Conservation (phyloP, 2,797 vertebrate genomes). For the Austrolebias charrua region DNA sequence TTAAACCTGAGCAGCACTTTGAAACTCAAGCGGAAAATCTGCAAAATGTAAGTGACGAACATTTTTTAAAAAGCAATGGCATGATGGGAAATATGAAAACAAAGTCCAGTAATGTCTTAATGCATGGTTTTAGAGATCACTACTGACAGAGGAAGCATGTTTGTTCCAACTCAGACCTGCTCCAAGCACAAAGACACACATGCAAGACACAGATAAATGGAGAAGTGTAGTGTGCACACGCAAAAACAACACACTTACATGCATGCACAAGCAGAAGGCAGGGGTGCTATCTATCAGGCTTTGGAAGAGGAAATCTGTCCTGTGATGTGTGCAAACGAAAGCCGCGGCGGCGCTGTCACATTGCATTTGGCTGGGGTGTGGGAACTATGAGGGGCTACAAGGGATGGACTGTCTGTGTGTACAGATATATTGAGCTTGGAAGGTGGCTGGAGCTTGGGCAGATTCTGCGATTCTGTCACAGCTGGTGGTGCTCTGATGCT, state of each 20-base stretch:
- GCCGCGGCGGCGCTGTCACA: constrained; percentile 71
- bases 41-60: constrained; percentile 43
- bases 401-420: constrained; percentile 59
- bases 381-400: constrained; percentile 43
- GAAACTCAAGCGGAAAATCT: constrained; percentile 31
- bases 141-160: constrained; percentile 51
- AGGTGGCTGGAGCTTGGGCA: constrained; percentile 55
- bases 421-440: constrained; percentile 68
- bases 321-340: constrained; percentile 75
- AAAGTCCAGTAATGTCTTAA: constrained; percentile 46
- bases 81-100: constrained; percentile 37
- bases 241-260: constrained; percentile 7
- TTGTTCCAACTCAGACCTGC: constrained; percentile 28
- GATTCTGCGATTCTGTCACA: constrained; percentile 53
- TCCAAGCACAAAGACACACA: constrained; percentile 23
- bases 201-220: constrained; percentile 41
- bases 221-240: constrained; percentile 7
- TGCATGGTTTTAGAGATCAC: constrained; percentile 50
- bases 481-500: constrained; percentile 41
- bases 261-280: constrained; percentile 31
- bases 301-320: constrained; percentile 69
- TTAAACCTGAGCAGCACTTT: constrained; percentile 44
- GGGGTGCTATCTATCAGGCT: constrained; percentile 69
- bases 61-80: constrained; percentile 31
- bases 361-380: constrained; percentile 61